Evolutionary conservation across 2,888 invertebrate species (phyloP).

Genomic region (Labia minor): DNA sequence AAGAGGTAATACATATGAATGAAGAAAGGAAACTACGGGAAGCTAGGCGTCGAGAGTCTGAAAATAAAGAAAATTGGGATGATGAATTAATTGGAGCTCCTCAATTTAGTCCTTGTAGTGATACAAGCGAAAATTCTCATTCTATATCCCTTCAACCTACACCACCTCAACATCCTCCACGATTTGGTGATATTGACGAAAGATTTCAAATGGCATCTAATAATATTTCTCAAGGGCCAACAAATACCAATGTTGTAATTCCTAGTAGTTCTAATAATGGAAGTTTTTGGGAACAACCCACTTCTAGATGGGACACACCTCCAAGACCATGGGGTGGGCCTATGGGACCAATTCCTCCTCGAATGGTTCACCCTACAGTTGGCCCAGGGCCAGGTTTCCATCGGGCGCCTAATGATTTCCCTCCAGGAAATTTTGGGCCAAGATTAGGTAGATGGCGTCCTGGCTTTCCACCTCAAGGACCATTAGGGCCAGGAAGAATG

Average conservation of each 20-base stretch:
- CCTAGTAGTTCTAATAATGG: conserved; percentile 15
- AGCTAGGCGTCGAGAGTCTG: conserved; percentile 42
- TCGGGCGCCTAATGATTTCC: neutral
- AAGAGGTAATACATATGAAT: conserved; percentile 62
- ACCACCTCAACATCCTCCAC: neutral
- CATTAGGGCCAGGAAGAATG: conserved; percentile 3
- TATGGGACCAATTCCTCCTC: conserved; percentile 13
- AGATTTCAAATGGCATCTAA: conserved; percentile 32
- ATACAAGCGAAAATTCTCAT: conserved; percentile 17
- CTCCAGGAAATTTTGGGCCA: conserved; percentile 16
- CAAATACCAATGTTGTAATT: conserved; percentile 9
- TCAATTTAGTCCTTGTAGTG: conserved; percentile 18
- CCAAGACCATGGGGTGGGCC: conserved; percentile 15
- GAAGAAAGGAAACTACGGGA: conserved; percentile 66
- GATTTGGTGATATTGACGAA: conserved; percentile 44
- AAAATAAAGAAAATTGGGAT: conserved; percentile 37
- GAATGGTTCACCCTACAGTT: conserved; percentile 3
- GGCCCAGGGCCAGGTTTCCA: conserved; percentile 16
- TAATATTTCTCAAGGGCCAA: neutral
- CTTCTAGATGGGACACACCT: conserved; percentile 1
- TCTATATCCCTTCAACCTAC: neutral
- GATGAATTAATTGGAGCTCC: neutral
- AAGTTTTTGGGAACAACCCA: neutral
- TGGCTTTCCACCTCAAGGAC: conserved; percentile 14
- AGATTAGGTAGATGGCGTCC: conserved; percentile 18